Evolutionary conservation across 2,888 invertebrate genomes (phyloP), one percentile per base, ranked within the genome.

Genomic region (Harmothoe impar): DNA sequence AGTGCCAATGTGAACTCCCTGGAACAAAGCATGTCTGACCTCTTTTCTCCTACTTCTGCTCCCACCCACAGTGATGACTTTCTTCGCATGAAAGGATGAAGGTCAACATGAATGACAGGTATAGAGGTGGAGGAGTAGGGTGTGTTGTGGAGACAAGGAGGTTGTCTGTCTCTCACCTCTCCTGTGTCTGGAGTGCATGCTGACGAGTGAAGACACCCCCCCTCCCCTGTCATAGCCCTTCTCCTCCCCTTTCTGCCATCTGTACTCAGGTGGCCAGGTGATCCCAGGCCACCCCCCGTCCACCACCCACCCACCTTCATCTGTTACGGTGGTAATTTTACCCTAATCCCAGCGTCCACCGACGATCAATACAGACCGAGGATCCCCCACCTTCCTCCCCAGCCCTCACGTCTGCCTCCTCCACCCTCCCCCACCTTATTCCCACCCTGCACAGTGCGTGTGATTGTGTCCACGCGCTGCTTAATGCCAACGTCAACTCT

Each of bases 331-430:
- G 84, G 86, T 86, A 86, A 86, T 86, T 86, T 54, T 52, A 86
- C 20, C 86, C 86, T 86, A 86, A 86, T 86, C 86, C 56, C n/a
- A 0, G 1, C 86, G 7, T 54, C 86, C 33, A 33, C 23, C 7
- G 5, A n/a, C 25, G 29, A 86, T 86, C 86, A 86, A 86, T 86
- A 86, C 86, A 29, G 54, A 52, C 54, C 86, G 86, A 86, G 86
- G 29, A 29, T n/a, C 84, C 33, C 43, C 51, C 35, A 17, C 43
- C 33, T 15, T 84, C 84, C 43, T 25, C 78, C 10, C 43, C 43
- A 43, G 17, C 29, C 33, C 78, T 78, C 10, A 20, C 35, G 84
- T 23, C 35, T 23, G 84, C 7, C 35, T 43, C n/a, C 25, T n/a
- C 12, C 33, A 20, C 43, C 51, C 52, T 25, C 5, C 15, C 43